phyloP scores from a whole-genome alignment of 2,113 vertebrate species.

The Psittacara wagleri region DNA sequence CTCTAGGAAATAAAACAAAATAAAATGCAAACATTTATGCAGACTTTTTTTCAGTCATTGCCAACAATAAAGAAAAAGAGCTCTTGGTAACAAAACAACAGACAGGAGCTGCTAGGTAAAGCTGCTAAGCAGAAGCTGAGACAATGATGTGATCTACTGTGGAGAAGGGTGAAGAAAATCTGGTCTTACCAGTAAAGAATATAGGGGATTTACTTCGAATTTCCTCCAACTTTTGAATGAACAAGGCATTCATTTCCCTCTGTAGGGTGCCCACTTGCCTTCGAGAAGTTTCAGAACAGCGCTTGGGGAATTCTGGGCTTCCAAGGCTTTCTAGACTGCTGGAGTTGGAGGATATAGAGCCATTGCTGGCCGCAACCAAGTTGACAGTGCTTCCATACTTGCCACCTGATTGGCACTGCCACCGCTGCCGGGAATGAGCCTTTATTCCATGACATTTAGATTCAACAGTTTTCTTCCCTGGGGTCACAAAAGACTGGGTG shows the following conservation, averaged over 20 bases:
- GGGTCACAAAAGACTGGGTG: slow-evolving; percentile 46
- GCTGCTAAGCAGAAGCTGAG: background rate
- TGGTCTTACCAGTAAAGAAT: slow-evolving; percentile 92
- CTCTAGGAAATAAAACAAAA: background rate
- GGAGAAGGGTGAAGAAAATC: slow-evolving; percentile 53
- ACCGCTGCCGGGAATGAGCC: slow-evolving; percentile 68
- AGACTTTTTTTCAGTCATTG: background rate
- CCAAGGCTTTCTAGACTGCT: slow-evolving; percentile 84
- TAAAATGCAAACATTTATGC: background rate
- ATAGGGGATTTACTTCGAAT: slow-evolving; percentile 92
- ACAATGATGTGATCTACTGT: background rate
- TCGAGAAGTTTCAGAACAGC: slow-evolving; percentile 76
- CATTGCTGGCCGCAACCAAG: slow-evolving; percentile 47
- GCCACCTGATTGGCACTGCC: slow-evolving; percentile 68
- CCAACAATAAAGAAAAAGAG: background rate
- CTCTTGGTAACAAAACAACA: slow-evolving; percentile 23
- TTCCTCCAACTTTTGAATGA: slow-evolving; percentile 95
- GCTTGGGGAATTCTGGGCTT: slow-evolving; percentile 77
- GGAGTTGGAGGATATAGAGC: slow-evolving; percentile 80
- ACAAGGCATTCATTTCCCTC: slow-evolving; percentile 95
- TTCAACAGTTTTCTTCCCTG: slow-evolving; percentile 67
- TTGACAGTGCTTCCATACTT: slow-evolving; percentile 76
- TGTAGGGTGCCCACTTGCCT: slow-evolving; percentile 90
- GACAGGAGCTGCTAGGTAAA: slow-evolving; percentile 30
- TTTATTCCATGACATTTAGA: slow-evolving; percentile 64